Evolutionary conservation across 2,888 invertebrate species (phyloP).

Genomic region (Microctonus hyperodae): DNA sequence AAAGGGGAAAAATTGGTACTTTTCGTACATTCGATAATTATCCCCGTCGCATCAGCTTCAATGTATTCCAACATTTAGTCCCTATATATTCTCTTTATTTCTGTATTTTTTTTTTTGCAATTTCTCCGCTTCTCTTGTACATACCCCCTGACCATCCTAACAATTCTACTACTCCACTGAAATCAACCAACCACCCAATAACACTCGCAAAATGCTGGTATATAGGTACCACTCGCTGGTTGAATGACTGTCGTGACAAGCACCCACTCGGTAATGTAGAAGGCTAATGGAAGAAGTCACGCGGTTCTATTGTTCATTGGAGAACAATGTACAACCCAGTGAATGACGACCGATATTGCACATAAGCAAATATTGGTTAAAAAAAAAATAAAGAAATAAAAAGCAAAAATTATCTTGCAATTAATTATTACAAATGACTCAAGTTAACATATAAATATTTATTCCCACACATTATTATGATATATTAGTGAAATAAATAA

Average conservation of each 20-base stretch:
- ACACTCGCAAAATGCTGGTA: constrained; percentile 14
- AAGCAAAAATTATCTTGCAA: neutral
- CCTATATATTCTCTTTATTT: constrained; percentile 15
- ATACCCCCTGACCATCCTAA: constrained; percentile 3
- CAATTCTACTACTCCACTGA: constrained; percentile 11
- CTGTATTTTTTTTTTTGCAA: constrained; percentile 11
- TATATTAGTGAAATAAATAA: too few relatives aligned
- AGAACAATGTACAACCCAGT: constrained; percentile 24
- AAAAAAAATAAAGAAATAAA: neutral
- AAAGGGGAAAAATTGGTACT: neutral
- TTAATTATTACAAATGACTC: too few relatives aligned
- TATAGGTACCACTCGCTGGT: constrained; percentile 14
- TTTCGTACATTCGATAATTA: constrained; percentile 17
- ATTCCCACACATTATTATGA: too few relatives aligned
- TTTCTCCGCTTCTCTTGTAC: constrained; percentile 1
- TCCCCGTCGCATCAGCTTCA: neutral
- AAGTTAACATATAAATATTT: too few relatives aligned
- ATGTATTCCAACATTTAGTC: constrained; percentile 3
- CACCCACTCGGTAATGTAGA: constrained; percentile 47
- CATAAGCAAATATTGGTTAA: neutral
- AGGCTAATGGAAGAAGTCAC: constrained; percentile 47
- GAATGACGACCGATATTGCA: constrained; percentile 13
- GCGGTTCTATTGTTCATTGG: constrained; percentile 36
- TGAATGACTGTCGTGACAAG: constrained; percentile 24
- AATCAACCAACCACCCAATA: constrained; percentile 7